phyloP scores from a whole-genome alignment of 2,113 vertebrate genomes.

The Acrocephalus arundinaceus region DNA sequence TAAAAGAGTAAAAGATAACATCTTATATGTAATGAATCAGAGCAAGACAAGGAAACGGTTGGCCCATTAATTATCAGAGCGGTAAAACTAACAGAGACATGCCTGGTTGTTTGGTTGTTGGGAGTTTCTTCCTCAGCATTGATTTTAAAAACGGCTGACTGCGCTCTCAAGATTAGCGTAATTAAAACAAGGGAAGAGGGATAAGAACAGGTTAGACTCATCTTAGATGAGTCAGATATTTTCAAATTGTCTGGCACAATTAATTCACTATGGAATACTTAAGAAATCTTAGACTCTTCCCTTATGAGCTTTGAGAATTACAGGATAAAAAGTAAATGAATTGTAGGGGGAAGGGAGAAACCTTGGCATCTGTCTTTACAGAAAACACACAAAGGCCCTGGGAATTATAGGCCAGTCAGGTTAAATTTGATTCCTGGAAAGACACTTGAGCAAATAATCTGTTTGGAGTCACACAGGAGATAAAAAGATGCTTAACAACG shows the following conservation, averaged over 20 bases:
- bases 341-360: background rate
- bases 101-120: background rate
- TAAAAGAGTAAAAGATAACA: background rate
- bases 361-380: background rate
- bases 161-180: background rate
- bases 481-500: background rate
- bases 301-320: constrained; percentile 7
- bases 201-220: background rate
- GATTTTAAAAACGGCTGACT: background rate
- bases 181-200: background rate
- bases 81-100: background rate
- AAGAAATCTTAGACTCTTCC: background rate
- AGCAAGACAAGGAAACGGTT: background rate
- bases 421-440: constrained; percentile 26
- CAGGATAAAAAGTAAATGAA: background rate
- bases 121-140: background rate
- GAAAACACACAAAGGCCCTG: background rate
- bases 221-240: constrained; percentile 10
- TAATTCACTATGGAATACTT: background rate
- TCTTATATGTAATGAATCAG: background rate
- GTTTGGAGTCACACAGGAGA: background rate
- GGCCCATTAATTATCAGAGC: background rate
- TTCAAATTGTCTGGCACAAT: constrained; percentile 10
- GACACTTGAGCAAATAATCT: background rate
- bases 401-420: background rate